Conservation (phyloP, 2,797 vertebrate genomes). For the Garrulus glandarius region DNA sequence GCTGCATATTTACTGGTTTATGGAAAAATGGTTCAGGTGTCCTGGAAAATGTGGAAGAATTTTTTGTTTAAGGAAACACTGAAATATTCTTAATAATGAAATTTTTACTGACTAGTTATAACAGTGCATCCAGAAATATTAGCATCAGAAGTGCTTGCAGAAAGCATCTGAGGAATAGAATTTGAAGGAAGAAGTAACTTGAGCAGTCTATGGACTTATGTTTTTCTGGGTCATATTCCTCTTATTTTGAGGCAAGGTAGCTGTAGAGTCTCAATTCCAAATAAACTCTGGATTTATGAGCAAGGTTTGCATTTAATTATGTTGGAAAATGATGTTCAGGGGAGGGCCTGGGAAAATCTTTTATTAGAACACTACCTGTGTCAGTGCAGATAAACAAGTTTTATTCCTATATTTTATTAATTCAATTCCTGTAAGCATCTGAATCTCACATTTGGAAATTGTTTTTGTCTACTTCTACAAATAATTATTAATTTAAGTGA, state of each 20-base stretch:
- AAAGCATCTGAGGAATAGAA: not conserved
- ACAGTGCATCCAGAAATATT: not conserved
- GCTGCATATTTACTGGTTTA: not conserved
- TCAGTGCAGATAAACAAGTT: not conserved
- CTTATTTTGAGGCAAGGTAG: not conserved
- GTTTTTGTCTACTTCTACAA: not conserved
- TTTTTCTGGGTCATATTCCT: not conserved
- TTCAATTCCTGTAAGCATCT: not conserved
- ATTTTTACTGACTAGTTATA: not conserved
- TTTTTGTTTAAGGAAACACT: not conserved
- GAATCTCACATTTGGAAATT: not conserved
- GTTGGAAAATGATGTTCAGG: not conserved
- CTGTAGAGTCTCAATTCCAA: not conserved
- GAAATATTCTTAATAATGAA: not conserved
- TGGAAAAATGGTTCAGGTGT: not conserved
- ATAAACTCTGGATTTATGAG: accelerated
- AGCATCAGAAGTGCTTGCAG: not conserved
- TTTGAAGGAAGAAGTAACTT: not conserved
- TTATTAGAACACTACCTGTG: not conserved
- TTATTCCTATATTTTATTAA: not conserved
- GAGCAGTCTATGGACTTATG: not conserved
- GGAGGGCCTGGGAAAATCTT: not conserved
- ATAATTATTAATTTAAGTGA: not conserved
- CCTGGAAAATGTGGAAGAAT: not conserved
- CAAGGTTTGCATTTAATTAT: not conserved